phyloP scores from a whole-genome alignment of 2,113 vertebrate genomes.

The Sinocyclocheilus anophthalmus region DNA sequence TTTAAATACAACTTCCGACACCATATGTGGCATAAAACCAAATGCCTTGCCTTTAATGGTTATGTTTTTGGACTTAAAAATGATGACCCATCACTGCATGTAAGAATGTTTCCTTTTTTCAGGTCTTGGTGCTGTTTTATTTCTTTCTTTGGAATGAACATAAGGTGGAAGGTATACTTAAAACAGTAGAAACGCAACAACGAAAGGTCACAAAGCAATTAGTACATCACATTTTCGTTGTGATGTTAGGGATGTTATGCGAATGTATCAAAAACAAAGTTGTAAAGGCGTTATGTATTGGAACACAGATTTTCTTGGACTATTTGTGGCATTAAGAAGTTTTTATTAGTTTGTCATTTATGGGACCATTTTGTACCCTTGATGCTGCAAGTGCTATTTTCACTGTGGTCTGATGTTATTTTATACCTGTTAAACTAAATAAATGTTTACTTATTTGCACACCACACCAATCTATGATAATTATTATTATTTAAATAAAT shows the following conservation, averaged over 20 bases:
- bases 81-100: neutral
- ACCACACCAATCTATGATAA: neutral
- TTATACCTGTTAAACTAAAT: conserved; percentile 9
- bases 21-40: neutral
- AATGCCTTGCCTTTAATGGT: too few relatives aligned
- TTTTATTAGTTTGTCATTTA: neutral
- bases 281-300: neutral
- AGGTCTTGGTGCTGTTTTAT: conserved; percentile 6
- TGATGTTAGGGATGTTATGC: neutral
- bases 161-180: neutral
- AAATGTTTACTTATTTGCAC: conserved; percentile 38
- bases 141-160: conserved; percentile 5
- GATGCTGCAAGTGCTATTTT: neutral
- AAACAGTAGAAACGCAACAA: neutral
- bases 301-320: neutral
- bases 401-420: neutral
- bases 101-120: neutral
- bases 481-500: too few relatives aligned
- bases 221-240: neutral
- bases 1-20: neutral
- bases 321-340: neutral
- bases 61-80: neutral
- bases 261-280: neutral
- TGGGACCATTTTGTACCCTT: neutral
- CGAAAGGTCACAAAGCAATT: neutral